Evolutionary conservation across 2,113 vertebrate genomes (phyloP).

Genomic region (Hyperopisus bebe): DNA sequence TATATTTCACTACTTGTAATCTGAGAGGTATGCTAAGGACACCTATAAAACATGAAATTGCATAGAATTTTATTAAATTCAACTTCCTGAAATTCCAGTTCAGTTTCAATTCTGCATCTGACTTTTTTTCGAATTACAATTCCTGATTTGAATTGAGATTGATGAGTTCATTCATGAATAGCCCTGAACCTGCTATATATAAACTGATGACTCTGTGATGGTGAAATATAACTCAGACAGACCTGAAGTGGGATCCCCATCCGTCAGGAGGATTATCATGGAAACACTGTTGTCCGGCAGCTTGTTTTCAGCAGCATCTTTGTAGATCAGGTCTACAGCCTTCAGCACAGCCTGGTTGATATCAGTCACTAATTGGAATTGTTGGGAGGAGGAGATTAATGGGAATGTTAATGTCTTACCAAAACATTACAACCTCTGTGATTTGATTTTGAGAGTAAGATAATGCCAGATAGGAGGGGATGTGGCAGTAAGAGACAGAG

Average conservation of each 20-base stretch:
- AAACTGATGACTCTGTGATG: neutral
- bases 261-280: conserved; percentile 64
- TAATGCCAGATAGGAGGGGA: neutral
- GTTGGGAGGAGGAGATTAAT: neutral
- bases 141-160: neutral
- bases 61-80: neutral
- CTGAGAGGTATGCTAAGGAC: neutral
- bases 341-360: conserved; percentile 50
- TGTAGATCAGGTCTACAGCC: conserved; percentile 41
- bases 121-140: neutral
- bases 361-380: conserved; percentile 46
- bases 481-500: neutral
- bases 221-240: neutral
- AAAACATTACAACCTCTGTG: neutral
- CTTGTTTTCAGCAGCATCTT: conserved; percentile 26
- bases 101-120: neutral
- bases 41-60: neutral
- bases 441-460: neutral
- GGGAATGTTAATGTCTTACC: neutral
- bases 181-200: neutral
- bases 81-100: neutral
- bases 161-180: neutral
- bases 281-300: conserved; percentile 50
- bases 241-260: conserved; percentile 49
- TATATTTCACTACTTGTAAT: neutral